These are phyloP conservation scores for Semaprochilodus insignis DNA, from an alignment of 2,797 vertebrate species.

Conservation along the genomic window DNA sequence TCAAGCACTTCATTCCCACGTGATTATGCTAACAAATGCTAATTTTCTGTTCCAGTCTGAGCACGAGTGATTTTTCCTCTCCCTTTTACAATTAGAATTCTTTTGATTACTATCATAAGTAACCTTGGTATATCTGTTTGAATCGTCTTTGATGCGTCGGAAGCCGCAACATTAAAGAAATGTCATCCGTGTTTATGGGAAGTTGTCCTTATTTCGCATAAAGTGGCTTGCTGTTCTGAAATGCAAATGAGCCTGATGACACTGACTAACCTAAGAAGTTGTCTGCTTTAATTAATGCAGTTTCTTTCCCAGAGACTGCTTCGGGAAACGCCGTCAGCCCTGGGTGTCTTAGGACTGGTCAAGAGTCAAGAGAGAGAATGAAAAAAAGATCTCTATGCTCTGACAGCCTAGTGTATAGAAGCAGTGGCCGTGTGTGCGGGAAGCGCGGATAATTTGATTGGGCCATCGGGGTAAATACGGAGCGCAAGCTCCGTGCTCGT, in stretches of 20 bases:
- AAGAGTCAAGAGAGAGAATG: conserved; percentile 20
- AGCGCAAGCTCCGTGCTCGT: conserved; percentile 26
- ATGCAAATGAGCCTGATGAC: conserved; percentile 50
- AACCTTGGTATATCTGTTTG: conserved; percentile 63
- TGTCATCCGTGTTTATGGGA: conserved; percentile 51
- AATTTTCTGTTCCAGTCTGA: conserved; percentile 50
- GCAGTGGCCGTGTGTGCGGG: conserved; percentile 30
- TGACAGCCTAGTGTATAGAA: conserved; percentile 7
- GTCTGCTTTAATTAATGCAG: conserved; percentile 48
- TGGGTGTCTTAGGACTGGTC: conserved; percentile 40
- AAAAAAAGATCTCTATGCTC: conserved; percentile 1
- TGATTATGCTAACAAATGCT: conserved; percentile 61
- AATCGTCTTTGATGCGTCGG: conserved; percentile 61
- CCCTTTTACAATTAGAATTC: conserved; percentile 55
- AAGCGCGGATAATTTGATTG: conserved; percentile 46
- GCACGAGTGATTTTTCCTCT: conserved; percentile 48
- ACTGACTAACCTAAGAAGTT: conserved; percentile 33
- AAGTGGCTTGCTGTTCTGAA: conserved; percentile 45
- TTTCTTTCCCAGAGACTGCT: conserved; percentile 32
- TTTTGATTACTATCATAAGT: conserved; percentile 61
- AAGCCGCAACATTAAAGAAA: conserved; percentile 60
- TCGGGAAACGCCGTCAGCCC: conserved; percentile 26
- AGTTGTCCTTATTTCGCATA: conserved; percentile 38
- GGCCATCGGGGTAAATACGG: conserved; percentile 39
- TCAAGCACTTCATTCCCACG: conserved; percentile 47